Base-by-base conservation (phyloP, 2,888 invertebrate species). In the Caenorhabditis afra region DNA sequence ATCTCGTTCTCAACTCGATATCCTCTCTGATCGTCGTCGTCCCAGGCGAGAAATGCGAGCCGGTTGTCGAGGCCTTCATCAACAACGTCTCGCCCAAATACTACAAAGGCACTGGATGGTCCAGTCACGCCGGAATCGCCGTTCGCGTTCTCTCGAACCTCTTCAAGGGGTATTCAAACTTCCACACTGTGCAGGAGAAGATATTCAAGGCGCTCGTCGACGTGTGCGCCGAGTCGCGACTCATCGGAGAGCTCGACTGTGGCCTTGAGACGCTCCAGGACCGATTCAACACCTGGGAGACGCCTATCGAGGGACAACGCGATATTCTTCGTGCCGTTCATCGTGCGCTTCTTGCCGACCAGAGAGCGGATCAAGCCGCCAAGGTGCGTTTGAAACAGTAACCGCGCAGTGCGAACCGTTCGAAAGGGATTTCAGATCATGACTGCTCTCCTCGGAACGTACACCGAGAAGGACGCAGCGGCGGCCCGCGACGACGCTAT, bases 401-500 rank as follows among this genome's bases (percentile, higher is more conserved):
- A n/a, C n/a, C n/a, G n/a, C 14, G 18, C 4, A 45, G 7, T 22
- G n/a, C 22, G 22, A 16, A n/a, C 16, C 55, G 18, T 39, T 12
- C 11, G 14, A 49, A 45, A 68, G 62, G 23, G 67, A 39, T 64
- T 81, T 16, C 57, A 87, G 87, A 85, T 88, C 14, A 98, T 99
- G 98, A 94, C 97, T 81, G 97, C 97, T 91, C 92, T 99, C 0
- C 92, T 99, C 70, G 95, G 96, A 23, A 97, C 98, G 0, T 99
- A 98, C 91, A 94, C 96, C 79, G 97, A 97, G 90, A 84, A 73
- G 10, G 97, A 97, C 92, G 98, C 98, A 0, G 95, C 95, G 1
- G 95, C 96, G 82, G 98, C 98, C 0, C 93, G 96, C 83, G 96
- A 97, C 91, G 98, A 99, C 92, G 98, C 99, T 1, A 95, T 90